Base-by-base conservation (phyloP, 2,888 invertebrate genomes). In the Drosophila mettleri region DNA sequence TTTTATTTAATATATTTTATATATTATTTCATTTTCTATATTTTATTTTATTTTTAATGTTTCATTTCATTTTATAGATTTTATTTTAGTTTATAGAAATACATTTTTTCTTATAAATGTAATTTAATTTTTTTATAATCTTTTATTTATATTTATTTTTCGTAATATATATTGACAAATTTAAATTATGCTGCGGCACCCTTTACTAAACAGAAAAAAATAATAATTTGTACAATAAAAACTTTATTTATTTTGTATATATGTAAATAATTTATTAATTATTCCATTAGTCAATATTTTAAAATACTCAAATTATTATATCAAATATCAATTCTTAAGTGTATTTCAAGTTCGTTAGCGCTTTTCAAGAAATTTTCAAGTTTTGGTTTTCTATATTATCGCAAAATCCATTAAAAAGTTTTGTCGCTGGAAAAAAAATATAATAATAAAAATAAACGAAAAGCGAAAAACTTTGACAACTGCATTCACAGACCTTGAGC, bases 401-500 rank as follows among this genome's bases (percentile, higher is more conserved):
- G 70, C 39, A 66, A 78, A 79, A 87, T 87, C 86, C 83, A 82
- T 82, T 82, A 82, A 78, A 82, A 82, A 85, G 79, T 82, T 87
- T 85, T 59, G 58, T 52, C 52, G 52, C 54, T 27, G 36, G 49
- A 38, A 60, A 45, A 51, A 54, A 52, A 10, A 31, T 39, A n/a
- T n/a, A n/a, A 61, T 38, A 45, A 52, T 18, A 20, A 48, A 57
- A 43, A 69, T 54, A 61, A 61, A 58, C 52, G 62, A 52, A 63
- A 61, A 61, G 54, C 52, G 62, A 52, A 63, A 76, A 80, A 73
- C 63, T 86, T 86, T 83, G 64, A 34, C 54, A 83, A 76, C 71
- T 88, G 84, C 88, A 84, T 83, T 79, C 59, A 57, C 45, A 73
- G 80, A 73, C 85, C 85, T 86, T 84, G 87, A 88, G 81, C 74